Conservation (phyloP, 2,888 invertebrate genomes). For the Hypomecis punctinalis region DNA sequence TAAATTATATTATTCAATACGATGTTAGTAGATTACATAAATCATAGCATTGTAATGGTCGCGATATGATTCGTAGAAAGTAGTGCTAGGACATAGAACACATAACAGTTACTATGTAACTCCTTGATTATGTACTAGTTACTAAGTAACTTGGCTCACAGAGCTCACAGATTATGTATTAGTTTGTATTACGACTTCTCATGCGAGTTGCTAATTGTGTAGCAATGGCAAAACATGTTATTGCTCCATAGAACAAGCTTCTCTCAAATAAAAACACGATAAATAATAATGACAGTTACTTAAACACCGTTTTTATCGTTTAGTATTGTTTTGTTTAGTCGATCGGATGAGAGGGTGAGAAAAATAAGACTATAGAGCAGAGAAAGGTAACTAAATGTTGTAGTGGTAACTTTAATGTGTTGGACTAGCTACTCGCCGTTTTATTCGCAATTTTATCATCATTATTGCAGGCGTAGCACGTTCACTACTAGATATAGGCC, state of each 20-base stretch:
- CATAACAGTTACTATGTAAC: background rate
- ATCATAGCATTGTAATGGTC: conserved; percentile 51
- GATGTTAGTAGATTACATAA: conserved; percentile 58
- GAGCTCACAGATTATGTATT: conserved; percentile 5
- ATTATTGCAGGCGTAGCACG: too few species aligned
- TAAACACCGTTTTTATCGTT: background rate
- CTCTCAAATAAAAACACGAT: conserved; percentile 10
- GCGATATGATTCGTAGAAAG: conserved; percentile 58
- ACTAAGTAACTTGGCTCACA: background rate
- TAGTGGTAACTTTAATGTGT: too few species aligned
- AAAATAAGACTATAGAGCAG: background rate
- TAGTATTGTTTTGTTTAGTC: background rate
- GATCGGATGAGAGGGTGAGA: background rate
- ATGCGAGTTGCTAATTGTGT: conserved; percentile 34
- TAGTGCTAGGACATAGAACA: conserved; percentile 41
- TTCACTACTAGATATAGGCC: too few species aligned
- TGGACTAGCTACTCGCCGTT: too few species aligned
- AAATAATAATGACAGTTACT: background rate
- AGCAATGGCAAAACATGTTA: conserved; percentile 20
- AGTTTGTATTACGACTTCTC: conserved; percentile 16
- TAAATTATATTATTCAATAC: conserved; percentile 56
- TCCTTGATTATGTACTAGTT: background rate
- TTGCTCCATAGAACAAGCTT: conserved; percentile 9
- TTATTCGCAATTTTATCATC: too few species aligned
- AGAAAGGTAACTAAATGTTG: too few species aligned